Evolutionary conservation across 1,140 invertebrate genomes (phyloP).

Genomic region (Dendrolimus kikuchii): DNA sequence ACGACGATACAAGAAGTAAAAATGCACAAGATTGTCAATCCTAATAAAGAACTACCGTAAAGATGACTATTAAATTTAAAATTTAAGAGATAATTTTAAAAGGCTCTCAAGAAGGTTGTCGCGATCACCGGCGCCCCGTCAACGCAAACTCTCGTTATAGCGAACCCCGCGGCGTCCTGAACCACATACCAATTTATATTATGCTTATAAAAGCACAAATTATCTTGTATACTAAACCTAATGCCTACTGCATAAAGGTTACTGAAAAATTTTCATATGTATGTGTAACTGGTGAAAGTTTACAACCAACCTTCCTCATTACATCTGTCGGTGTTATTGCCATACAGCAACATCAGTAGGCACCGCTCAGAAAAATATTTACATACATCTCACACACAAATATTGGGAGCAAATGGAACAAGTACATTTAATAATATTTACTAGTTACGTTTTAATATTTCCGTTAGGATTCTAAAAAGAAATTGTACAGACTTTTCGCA

Average conservation of each 20-base stretch:
- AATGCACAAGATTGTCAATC: background rate
- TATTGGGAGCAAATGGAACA: slow-evolving; percentile 30
- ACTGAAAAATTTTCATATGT: slow-evolving; percentile 10
- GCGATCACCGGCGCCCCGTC: slow-evolving; percentile 42
- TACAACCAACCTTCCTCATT: slow-evolving; percentile 58
- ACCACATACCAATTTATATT: slow-evolving; percentile 30
- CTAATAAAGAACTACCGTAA: slow-evolving; percentile 7
- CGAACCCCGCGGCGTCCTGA: slow-evolving; percentile 41
- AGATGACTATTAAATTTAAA: slow-evolving; percentile 26
- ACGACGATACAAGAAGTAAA: background rate
- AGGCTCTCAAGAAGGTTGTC: slow-evolving; percentile 28
- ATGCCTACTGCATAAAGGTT: slow-evolving; percentile 11
- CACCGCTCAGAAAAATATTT: slow-evolving; percentile 56
- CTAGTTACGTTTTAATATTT: slow-evolving; percentile 20
- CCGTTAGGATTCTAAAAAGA: slow-evolving; percentile 11
- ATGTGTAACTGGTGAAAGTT: slow-evolving; percentile 25
- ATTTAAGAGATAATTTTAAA: slow-evolving; percentile 45
- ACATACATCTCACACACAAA: slow-evolving; percentile 42
- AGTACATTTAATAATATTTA: slow-evolving; percentile 21
- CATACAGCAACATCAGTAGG: slow-evolving; percentile 50
- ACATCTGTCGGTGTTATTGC: slow-evolving; percentile 60
- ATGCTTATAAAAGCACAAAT: slow-evolving; percentile 18
- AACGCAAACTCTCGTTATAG: slow-evolving; percentile 47
- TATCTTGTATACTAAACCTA: slow-evolving; percentile 37
- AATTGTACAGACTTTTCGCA: slow-evolving; percentile 7